Base-by-base conservation (phyloP, 2,888 invertebrate species). In the Nemotelus pantherinus region DNA sequence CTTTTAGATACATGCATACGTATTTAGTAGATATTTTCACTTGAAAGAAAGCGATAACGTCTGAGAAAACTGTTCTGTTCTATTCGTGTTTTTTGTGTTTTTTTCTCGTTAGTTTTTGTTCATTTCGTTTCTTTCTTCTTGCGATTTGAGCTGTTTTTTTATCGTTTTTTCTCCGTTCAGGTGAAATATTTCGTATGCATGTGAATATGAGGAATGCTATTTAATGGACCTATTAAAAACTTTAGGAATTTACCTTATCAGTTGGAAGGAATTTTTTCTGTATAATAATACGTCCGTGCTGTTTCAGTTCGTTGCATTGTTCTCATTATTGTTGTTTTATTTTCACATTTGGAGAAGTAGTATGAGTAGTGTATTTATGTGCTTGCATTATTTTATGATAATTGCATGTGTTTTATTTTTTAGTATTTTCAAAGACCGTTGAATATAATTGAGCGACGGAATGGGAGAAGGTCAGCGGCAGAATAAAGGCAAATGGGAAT, bases 181-280 rank as follows among this genome's bases (percentile, higher is more conserved):
- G 70, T 72, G 72, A 58, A 57, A 72, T 72, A 44, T 58, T 58
- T 72, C 57, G 58, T 72, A 72, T 72, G 44, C 58, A 72, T 72
- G 25, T 58, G 57, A 47, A 58, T 44, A 72, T 47, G 60, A 57
- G 72, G 58, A 72, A 72, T 72, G 72, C 45, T 72, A 72, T 72
- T 72, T 58, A 72, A 72, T 57, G 45, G 60, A 44, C 57, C 71
- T 57, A 71, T 71, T 71, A 71, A 71, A 71, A 71, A 71, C 72
- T 58, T 72, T 72, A 47, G 72, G 72, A 72, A 72, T 72, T 72
- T 58, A 43, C 72, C 25, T 72, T 72, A 72, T 72, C 72, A 72
- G 72, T 58, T n/a, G 43, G 58, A 70, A 47, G 50, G 70, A 70
- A 70, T 70, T 55, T 60, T 43, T 60, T 70, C 47, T 48, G n/a